Evolutionary conservation across 2,797 vertebrate genomes (phyloP).

Genomic region (Silurus aristotelis): DNA sequence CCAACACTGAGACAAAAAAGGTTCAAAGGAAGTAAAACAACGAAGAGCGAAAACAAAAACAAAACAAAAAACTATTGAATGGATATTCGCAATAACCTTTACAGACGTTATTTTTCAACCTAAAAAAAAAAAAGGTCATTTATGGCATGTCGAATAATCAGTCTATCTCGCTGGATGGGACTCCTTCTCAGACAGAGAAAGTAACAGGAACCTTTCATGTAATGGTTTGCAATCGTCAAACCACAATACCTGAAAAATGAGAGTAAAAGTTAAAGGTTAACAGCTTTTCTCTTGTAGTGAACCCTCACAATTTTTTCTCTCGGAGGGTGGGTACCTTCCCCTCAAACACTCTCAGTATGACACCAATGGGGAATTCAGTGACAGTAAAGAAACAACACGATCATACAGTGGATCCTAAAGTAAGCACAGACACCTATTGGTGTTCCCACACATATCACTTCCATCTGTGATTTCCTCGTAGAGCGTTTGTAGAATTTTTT

Average conservation of each 20-base stretch:
- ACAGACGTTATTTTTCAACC: neutral
- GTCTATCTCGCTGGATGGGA: neutral
- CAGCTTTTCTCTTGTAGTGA: conserved; percentile 24
- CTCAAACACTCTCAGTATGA: conserved; percentile 57
- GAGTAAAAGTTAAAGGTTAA: conserved; percentile 12
- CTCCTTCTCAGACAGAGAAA: conserved; percentile 11
- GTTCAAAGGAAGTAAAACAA: neutral
- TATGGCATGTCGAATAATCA: neutral
- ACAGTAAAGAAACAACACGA: conserved; percentile 32
- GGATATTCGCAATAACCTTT: neutral
- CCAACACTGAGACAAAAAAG: conserved; percentile 15
- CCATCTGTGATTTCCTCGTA: neutral
- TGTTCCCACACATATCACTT: neutral
- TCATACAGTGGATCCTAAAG: conserved; percentile 20
- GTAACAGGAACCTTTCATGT: neutral
- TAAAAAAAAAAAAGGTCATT: neutral
- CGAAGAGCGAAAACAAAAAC: neutral
- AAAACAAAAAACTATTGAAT: neutral
- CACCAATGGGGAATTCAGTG: conserved; percentile 45
- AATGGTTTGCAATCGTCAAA: neutral
- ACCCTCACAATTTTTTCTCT: conserved; percentile 27
- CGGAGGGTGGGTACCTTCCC: conserved; percentile 47
- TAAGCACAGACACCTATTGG: conserved; percentile 35
- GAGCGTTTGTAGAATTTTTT: neutral
- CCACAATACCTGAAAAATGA: conserved; percentile 24